phyloP scores from a whole-genome alignment of 2,113 vertebrate genomes.

The Larimichthys polyactis region DNA sequence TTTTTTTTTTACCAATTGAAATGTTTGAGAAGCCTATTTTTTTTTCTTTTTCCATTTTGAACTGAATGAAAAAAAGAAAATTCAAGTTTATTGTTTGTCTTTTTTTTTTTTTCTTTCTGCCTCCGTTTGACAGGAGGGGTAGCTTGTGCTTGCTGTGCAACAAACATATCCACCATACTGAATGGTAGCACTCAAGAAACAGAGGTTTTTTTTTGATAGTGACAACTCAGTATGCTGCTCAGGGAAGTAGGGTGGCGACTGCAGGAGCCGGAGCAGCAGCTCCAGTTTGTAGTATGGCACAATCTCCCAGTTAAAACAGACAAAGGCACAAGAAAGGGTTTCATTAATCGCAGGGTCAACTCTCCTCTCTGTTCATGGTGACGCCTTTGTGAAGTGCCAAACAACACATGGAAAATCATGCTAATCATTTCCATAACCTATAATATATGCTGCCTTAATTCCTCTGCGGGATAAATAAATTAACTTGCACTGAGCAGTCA shows the following conservation, averaged over 20 bases:
- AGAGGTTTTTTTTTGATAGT: slow-evolving; percentile 56
- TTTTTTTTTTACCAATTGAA: slow-evolving; percentile 44
- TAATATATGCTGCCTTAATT: slow-evolving; percentile 27
- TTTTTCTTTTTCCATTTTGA: slow-evolving; percentile 38
- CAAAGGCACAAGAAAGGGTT: slow-evolving; percentile 82
- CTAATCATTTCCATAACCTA: slow-evolving; percentile 55
- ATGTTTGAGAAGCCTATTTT: slow-evolving; percentile 22
- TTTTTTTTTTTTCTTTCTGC: slow-evolving; percentile 6
- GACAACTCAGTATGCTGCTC: slow-evolving; percentile 71
- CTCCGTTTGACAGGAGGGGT: slow-evolving; percentile 60
- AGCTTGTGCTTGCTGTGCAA: slow-evolving; percentile 64
- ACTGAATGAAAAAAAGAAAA: slow-evolving; percentile 25
- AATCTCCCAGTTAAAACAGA: slow-evolving; percentile 76
- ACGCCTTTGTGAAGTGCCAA: slow-evolving; percentile 39
- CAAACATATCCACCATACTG: slow-evolving; percentile 64
- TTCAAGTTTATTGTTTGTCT: no score
- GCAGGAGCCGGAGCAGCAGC: slow-evolving; percentile 59
- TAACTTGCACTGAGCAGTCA: slow-evolving; percentile 1
- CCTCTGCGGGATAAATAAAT: slow-evolving; percentile 11
- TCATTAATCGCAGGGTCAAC: slow-evolving; percentile 80
- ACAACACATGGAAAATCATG: slow-evolving; percentile 51
- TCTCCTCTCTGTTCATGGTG: slow-evolving; percentile 37
- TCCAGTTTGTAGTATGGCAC: slow-evolving; percentile 61
- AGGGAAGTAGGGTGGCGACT: slow-evolving; percentile 55
- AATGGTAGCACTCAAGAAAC: slow-evolving; percentile 55